Conservation (phyloP, 1,140 invertebrate genomes). For the Drosophila fuyamai region DNA sequence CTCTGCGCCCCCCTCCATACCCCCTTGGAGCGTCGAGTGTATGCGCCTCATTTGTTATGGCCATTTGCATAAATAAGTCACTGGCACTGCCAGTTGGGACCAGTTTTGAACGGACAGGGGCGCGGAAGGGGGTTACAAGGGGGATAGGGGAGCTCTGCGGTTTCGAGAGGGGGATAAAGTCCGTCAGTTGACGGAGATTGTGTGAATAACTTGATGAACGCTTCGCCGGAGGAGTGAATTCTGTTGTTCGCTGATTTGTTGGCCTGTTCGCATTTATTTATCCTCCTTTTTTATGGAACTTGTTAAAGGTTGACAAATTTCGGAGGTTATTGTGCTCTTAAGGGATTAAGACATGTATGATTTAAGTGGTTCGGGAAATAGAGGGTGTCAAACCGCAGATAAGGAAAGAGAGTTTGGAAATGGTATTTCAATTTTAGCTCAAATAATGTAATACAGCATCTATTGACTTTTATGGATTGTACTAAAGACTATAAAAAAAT, state of each 20-base stretch:
- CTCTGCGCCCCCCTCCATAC: background rate
- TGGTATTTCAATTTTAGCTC: too few species aligned
- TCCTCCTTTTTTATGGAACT: conserved; percentile 9
- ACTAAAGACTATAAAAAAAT: too few species aligned
- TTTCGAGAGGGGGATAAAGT: background rate
- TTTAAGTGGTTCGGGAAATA: background rate
- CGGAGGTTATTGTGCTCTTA: conserved; percentile 24
- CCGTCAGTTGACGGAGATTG: conserved; percentile 56
- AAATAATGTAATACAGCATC: too few species aligned
- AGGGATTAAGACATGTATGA: conserved; percentile 4
- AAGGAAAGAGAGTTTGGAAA: background rate
- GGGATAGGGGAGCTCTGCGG: background rate
- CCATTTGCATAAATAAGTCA: conserved; percentile 82
- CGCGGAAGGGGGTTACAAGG: background rate
- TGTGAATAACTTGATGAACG: conserved; percentile 81
- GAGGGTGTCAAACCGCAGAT: background rate
- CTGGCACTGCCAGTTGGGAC: conserved; percentile 67
- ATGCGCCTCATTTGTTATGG: conserved; percentile 80
- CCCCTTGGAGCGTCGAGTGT: conserved; percentile 39
- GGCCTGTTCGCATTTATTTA: conserved; percentile 31
- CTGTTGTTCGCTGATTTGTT: conserved; percentile 35
- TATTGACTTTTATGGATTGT: too few species aligned
- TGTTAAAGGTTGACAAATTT: conserved; percentile 41
- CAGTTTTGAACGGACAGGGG: conserved; percentile 14
- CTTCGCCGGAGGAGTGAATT: conserved; percentile 11